Evolutionary conservation across 30 jellyfish, hydroid and myxozoan genomes (phyloP), one percentile per base, ranked within the genome.

Genomic region (Turritopsis rubra): DNA sequence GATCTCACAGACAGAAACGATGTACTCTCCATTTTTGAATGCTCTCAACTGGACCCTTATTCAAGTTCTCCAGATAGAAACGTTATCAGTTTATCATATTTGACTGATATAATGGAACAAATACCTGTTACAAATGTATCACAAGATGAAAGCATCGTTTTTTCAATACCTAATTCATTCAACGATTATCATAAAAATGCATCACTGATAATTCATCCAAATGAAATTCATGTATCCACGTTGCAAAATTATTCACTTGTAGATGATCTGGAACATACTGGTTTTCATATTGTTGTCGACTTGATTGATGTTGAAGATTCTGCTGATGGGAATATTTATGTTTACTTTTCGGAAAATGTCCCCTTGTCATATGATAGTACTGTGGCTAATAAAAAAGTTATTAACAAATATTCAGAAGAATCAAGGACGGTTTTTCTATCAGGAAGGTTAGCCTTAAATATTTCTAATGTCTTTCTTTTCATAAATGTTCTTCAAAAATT

Each of bases 291-390:
- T n/a, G 66, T 77, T 20, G 4, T 77, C 53, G 73, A 77, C 20
- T 26, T 77, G 1, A 22, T 8, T 3, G 29, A 28, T 18, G 28
- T n/a, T 0, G 71, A 60, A 68, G 77, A 68, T 68, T 68, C 30
- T 29, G 1, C 79, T 22, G 52, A 72, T 29, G 85, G 85, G 24
- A 8, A 23, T 24, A 60, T 77, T 18, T 77, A 28, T 29, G 77
- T 77, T 77, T 52, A 77, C 71, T 77, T 77, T n/a, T 77, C 85
- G 28, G 72, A 77, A 77, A 77, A 77, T 77, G 72, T 28, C 22
- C 41, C 41, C 13, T 29, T 77, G 73, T 26, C 85, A 22, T 53
- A 21, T 31, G 66, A 77, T 26, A 24, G 23, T 77, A 77, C 41
- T 1, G 71, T 20, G 8, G 23, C 77, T 16, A 25, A 20, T 19